These are phyloP conservation scores for Notarius lentiginosus DNA, from an alignment of 2,113 vertebrate species.

Conservation along the genomic window DNA sequence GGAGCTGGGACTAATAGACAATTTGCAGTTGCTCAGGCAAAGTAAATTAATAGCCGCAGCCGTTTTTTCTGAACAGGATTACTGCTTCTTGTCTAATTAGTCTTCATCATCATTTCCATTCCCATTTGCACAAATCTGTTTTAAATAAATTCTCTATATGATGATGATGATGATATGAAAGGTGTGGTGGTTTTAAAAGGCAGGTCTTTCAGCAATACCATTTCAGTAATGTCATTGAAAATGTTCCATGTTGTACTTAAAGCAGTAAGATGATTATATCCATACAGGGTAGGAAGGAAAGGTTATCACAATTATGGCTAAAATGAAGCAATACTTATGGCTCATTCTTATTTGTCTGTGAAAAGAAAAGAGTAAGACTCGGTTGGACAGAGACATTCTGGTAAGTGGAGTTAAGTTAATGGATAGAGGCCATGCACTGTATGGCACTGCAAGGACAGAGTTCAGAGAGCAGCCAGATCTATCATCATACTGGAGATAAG, in stretches of 20 bases:
- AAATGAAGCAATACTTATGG: constrained; percentile 31
- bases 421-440: neutral
- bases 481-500: constrained; percentile 17
- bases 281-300: constrained; percentile 1
- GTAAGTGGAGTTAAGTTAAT: constrained; percentile 12
- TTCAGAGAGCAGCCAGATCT: constrained; percentile 9
- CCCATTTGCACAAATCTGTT: constrained; percentile 29
- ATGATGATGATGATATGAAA: neutral
- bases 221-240: constrained; percentile 4
- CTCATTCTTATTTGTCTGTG: constrained; percentile 20
- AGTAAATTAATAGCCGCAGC: constrained; percentile 4
- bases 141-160: constrained; percentile 35
- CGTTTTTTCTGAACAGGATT: constrained; percentile 38
- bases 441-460: constrained; percentile 20
- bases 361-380: neutral
- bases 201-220: constrained; percentile 3
- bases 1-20: constrained; percentile 3
- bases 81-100: constrained; percentile 39
- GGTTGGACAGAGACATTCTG: constrained; percentile 16
- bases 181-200: constrained; percentile 10
- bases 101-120: constrained; percentile 33
- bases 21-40: constrained; percentile 36
- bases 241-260: neutral
- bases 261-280: neutral
- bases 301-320: constrained; percentile 19